phyloP scores from a whole-genome alignment of 2,888 invertebrate species.

The Anodontia alba region DNA sequence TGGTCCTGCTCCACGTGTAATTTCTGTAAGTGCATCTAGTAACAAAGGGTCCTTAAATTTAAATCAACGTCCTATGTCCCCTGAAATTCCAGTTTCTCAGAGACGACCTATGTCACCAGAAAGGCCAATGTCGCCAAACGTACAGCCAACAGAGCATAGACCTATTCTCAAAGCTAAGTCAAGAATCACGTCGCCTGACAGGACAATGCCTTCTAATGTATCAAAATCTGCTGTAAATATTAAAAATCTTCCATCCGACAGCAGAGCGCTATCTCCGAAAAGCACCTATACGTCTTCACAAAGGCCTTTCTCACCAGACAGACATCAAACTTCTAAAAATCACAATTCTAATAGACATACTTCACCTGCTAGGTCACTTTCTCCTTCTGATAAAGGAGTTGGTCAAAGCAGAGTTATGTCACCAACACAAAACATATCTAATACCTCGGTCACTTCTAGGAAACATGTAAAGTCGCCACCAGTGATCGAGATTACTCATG shows the following conservation, averaged over 20 bases:
- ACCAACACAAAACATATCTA: background rate
- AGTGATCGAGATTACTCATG: background rate
- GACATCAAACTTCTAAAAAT: background rate
- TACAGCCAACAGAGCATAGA: conserved; percentile 35
- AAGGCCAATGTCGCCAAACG: conserved; percentile 53
- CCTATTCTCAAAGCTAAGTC: background rate
- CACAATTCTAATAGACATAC: background rate
- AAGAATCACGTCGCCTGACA: background rate
- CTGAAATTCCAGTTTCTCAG: conserved; percentile 13
- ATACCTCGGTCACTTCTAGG: background rate
- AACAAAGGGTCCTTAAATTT: conserved; percentile 23
- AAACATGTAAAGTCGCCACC: background rate
- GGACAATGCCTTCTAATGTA: background rate
- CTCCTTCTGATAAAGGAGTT: background rate
- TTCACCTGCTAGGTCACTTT: background rate
- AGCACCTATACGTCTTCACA: background rate
- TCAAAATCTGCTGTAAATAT: background rate
- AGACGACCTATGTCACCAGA: conserved; percentile 37
- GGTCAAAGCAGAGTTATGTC: background rate
- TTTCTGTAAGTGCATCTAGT: conserved; percentile 15
- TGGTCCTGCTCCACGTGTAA: background rate
- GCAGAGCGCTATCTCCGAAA: conserved; percentile 23
- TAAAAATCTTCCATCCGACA: background rate
- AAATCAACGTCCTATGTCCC: conserved; percentile 19
- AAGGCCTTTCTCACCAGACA: background rate